A percentile compares a stretch with the other conserved stretches of the same genome.
Conservation (phyloP, 2,113 vertebrate species). For the Centrocercus urophasianus region DNA sequence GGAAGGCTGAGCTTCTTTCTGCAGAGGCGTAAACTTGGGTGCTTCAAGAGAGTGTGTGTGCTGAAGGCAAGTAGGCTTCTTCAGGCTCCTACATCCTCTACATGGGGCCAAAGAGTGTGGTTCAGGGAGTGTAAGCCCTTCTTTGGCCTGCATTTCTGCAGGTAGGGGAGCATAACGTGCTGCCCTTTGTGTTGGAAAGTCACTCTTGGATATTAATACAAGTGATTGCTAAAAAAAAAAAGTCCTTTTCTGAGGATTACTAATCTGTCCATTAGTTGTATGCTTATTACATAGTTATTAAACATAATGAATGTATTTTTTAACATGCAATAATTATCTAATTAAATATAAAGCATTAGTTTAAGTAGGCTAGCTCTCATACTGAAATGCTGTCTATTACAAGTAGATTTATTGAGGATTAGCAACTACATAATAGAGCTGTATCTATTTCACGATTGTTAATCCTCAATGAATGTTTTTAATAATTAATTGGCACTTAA, state of each 20-base stretch:
- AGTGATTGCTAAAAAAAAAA: not conserved
- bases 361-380: constrained; percentile 59
- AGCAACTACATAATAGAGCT: constrained; percentile 70
- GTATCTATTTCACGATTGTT: constrained; percentile 73
- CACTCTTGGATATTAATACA: not conserved
- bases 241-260: constrained; percentile 28
- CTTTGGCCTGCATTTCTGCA: not conserved
- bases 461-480: constrained; percentile 74
- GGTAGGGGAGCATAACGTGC: not conserved
- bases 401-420: constrained; percentile 77
- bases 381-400: constrained; percentile 70
- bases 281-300: constrained; percentile 63
- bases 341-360: constrained; percentile 67
- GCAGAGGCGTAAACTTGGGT: not conserved
- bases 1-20: not conserved
- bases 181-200: not conserved
- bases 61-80: not conserved
- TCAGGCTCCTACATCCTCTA: not conserved
- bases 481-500: constrained; percentile 78
- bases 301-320: constrained; percentile 62
- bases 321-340: constrained; percentile 68
- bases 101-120: not conserved
- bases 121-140: not conserved
- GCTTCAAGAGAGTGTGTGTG: not conserved
- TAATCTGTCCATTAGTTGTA: constrained; percentile 39